Conservation (phyloP, 2,888 invertebrate species). For the Himalopsyche tibetana region DNA sequence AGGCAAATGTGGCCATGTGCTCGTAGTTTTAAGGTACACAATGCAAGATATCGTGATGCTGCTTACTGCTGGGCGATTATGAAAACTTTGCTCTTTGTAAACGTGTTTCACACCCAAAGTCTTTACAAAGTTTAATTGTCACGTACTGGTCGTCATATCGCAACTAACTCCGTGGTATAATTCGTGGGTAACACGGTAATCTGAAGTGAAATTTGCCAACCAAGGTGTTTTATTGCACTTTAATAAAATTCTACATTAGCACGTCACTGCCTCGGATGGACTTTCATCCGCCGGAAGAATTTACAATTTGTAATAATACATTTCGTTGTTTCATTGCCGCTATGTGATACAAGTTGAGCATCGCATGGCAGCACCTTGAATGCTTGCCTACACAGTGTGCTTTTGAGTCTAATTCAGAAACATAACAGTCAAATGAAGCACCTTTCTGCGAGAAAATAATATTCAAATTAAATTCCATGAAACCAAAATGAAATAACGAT, state of each 20-base stretch:
- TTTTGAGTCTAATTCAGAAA: no score
- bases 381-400: no score
- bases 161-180: slow-evolving; percentile 50
- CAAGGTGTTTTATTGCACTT: slow-evolving; percentile 45
- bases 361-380: no score
- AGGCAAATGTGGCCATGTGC: neutral
- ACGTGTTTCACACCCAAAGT: slow-evolving; percentile 60
- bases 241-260: slow-evolving; percentile 47
- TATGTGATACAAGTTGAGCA: neutral
- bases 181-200: slow-evolving; percentile 54
- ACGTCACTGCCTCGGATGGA: slow-evolving; percentile 28
- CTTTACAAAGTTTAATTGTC: slow-evolving; percentile 54
- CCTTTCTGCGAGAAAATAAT: no score
- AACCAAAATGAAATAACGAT: no score
- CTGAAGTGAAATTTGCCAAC: slow-evolving; percentile 58
- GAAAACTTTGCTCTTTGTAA: slow-evolving; percentile 49
- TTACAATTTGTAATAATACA: slow-evolving; percentile 25
- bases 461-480: no score
- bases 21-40: neutral
- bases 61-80: slow-evolving; percentile 54
- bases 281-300: slow-evolving; percentile 32
- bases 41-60: slow-evolving; percentile 36
- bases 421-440: no score
- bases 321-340: neutral
- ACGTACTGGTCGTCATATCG: slow-evolving; percentile 60